phyloP scores from a whole-genome alignment of 1,140 invertebrate species.

The Sycophaga agraensis region DNA sequence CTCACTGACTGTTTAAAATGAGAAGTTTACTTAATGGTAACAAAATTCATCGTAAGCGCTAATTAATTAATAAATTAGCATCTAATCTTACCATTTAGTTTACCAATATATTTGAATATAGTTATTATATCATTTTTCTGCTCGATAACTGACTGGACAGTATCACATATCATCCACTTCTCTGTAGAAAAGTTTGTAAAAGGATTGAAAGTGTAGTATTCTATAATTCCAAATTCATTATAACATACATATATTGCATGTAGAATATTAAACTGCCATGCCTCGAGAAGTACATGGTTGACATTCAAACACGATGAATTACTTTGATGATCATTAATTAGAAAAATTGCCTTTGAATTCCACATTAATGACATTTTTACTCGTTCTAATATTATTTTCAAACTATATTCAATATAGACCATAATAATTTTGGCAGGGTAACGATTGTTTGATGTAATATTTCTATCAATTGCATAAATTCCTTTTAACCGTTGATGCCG shows the following conservation, averaged over 20 bases:
- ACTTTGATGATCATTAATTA: not conserved
- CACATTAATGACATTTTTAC: not conserved
- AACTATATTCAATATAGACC: not conserved
- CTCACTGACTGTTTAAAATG: too few relatives aligned
- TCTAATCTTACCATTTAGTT: too few relatives aligned
- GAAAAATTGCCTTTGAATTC: not conserved
- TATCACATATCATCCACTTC: too few relatives aligned
- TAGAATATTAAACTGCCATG: slow-evolving; percentile 1
- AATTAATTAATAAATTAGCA: too few relatives aligned
- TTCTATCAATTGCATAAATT: not conserved
- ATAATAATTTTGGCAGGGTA: not conserved
- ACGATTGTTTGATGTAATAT: not conserved
- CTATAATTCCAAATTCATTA: not conserved
- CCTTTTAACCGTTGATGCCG: not conserved
- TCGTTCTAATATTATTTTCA: not conserved
- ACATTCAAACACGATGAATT: not conserved
- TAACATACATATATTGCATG: not conserved
- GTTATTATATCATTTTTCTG: too few relatives aligned
- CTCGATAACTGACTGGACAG: too few relatives aligned
- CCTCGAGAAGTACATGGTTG: not conserved
- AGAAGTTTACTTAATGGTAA: too few relatives aligned
- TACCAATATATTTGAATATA: too few relatives aligned
- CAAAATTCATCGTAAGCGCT: not conserved
- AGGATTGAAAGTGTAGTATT: not conserved
- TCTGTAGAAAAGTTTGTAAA: not conserved